Base-by-base conservation (phyloP, 2,888 invertebrate genomes). In the Limnephilus rhombicus region DNA sequence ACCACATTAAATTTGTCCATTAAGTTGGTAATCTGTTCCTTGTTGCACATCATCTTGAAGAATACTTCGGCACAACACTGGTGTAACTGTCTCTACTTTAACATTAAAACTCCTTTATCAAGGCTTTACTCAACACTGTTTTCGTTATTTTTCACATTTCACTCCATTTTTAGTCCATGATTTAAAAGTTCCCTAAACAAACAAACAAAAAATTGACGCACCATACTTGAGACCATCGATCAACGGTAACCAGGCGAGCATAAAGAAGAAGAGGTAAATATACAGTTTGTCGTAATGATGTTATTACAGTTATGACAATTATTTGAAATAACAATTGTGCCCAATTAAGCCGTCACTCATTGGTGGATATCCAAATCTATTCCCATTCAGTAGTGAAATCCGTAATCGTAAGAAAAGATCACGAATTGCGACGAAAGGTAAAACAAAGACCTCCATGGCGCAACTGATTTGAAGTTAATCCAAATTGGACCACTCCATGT, bases 1-100 rank as follows among this genome's bases (percentile, higher is more conserved):
- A 97, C 97, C 97, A 97, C 97, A 96, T 97, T 97, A 94, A 97
- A 96, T 96, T 97, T 97, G 95, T 97, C 97, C 96, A 97, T 97
- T 94, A 97, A 96, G 94, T 97, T 97, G 94, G 96, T 96, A 94
- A 97, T 97, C 95, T 97, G 97, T 94, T 97, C 97, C 96, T 97
- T 97, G 95, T 97, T 97, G 95, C 97, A 97, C 97, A 97, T 96
- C 94, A 97, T 95, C 94, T 94, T 95, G 89, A 89, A 80, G 85
- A 24, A 24, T 80, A n/a, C 68, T 53, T 49, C 80, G 80, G n/a
- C 80, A 80, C 88, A 37, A 80, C 88, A 89, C 88, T 89, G n/a
- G 37, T 37, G 24, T 41, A 83, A 83, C 34, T 83, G 83, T 83
- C 83, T 37, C 37, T 83, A 83, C 37, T 24, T 83, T 34, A 37